Percentiles rank a stretch among this genome's conserved stretches.
phyloP scores from a whole-genome alignment of 2,113 vertebrate species.

The Poicephalus gulielmi region DNA sequence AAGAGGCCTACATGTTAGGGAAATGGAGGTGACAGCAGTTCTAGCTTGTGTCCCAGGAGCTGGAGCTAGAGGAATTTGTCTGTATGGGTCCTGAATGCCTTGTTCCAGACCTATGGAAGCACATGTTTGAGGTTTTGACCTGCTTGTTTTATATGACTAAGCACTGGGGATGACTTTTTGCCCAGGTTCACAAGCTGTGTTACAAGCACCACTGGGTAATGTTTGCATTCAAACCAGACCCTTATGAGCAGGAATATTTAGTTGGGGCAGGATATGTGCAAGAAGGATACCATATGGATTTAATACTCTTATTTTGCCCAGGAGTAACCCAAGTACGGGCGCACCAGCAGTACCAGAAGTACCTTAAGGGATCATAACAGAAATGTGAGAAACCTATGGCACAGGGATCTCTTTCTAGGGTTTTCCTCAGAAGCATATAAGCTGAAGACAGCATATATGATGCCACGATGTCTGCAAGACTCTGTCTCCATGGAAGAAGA shows the following conservation, averaged over 20 bases:
- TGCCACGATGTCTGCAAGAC: background rate
- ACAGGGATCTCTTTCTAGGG: background rate
- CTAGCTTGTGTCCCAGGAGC: background rate
- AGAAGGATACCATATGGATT: background rate
- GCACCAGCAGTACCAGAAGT: background rate
- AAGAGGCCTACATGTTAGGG: background rate
- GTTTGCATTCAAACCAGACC: background rate
- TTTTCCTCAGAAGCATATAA: background rate
- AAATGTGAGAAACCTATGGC: background rate
- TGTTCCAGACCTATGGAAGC: background rate
- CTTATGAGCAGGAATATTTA: background rate
- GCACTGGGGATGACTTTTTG: background rate
- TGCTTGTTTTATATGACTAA: rapidly evolving
- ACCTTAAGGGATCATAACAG: background rate
- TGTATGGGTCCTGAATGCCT: background rate
- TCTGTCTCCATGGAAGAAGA: background rate
- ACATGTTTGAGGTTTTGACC: background rate
- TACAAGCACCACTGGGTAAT: background rate
- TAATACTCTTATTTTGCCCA: background rate
- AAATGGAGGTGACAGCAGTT: background rate
- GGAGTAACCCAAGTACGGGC: background rate
- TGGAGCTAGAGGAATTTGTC: background rate
- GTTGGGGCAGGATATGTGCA: background rate
- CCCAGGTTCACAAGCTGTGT: background rate
- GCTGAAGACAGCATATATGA: background rate